Conservation (phyloP, 1,140 invertebrate genomes). For the Branchinecta lindahli region DNA sequence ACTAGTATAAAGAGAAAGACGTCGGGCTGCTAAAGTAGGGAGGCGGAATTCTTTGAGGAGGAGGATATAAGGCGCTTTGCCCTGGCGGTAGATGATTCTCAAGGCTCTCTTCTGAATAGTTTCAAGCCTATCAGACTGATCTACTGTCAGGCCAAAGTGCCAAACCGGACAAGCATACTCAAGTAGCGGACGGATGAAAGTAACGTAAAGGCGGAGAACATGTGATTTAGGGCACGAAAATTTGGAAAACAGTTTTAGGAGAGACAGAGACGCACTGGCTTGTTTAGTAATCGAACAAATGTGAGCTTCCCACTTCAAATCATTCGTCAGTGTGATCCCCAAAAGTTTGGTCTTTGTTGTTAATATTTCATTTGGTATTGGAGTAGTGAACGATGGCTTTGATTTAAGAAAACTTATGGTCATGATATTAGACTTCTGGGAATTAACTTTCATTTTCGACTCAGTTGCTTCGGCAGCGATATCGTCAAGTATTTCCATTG, state of each 20-base stretch:
- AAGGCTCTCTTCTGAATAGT: background rate
- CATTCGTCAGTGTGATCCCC: no score
- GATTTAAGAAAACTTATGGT: no score
- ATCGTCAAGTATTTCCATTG: background rate
- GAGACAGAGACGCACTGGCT: no score
- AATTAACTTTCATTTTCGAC: no score
- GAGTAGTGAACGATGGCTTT: no score
- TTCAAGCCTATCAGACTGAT: background rate
- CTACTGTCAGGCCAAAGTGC: background rate
- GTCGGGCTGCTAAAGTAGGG: background rate
- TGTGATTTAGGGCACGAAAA: background rate
- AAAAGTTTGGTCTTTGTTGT: no score
- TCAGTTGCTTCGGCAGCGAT: background rate
- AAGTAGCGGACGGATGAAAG: background rate
- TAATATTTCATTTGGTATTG: no score
- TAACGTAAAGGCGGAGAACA: background rate
- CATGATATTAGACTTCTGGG: no score
- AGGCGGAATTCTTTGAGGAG: background rate
- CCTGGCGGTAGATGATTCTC: background rate
- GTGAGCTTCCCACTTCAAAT: no score
- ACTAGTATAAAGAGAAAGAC: background rate
- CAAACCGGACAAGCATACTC: constrained; percentile 6
- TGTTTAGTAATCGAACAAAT: no score
- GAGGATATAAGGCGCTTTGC: background rate
- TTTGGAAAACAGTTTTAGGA: no score